Evolutionary conservation across 2,888 invertebrate species (phyloP).

Genomic region (Resseliella maxima): DNA sequence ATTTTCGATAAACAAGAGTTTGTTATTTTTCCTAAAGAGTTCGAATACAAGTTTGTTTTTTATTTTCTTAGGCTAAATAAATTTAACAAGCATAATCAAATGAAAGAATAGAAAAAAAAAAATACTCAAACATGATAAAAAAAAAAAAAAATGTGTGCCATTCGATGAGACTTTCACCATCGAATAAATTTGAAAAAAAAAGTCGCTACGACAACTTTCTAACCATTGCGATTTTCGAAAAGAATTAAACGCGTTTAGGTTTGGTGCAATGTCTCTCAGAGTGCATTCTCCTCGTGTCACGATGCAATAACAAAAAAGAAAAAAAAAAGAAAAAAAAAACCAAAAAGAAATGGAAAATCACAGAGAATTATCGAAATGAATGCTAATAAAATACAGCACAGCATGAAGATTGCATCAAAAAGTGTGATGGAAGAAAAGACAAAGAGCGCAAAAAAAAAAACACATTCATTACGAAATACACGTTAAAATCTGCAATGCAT

Average conservation of each 20-base stretch:
- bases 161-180: neutral
- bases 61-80: neutral
- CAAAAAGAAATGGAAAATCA: no score
- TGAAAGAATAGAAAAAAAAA: constrained; percentile 13
- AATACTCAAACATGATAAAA: neutral
- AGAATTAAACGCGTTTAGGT: constrained; percentile 24
- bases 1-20: constrained; percentile 15
- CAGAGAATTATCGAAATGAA: neutral
- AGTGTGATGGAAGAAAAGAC: neutral
- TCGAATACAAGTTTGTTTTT: neutral
- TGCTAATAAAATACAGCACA: neutral
- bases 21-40: neutral
- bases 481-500: neutral
- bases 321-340: neutral
- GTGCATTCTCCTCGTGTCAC: constrained; percentile 1
- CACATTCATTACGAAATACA: neutral
- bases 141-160: constrained; percentile 25
- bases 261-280: neutral
- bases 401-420: constrained; percentile 10
- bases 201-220: constrained; percentile 32
- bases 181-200: constrained; percentile 8
- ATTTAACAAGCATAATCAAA: neutral
- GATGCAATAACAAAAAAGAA: neutral
- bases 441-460: neutral
- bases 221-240: neutral